phyloP scores from a whole-genome alignment of 2,797 vertebrate species.

The Karalla daura region DNA sequence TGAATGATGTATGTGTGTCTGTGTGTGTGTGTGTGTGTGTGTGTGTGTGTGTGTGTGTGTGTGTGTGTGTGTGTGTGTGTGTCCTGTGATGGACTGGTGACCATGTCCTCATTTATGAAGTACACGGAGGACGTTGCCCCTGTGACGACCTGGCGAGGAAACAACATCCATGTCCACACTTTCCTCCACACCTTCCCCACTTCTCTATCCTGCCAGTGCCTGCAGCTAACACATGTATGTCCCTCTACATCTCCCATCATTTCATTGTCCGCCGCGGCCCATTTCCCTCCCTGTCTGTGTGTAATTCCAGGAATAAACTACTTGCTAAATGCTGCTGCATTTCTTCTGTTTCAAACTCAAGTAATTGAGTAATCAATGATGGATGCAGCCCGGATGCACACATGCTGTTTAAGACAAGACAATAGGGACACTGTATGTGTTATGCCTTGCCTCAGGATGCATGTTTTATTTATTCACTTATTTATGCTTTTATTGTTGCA shows the following conservation, averaged over 20 bases:
- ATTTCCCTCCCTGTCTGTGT: slow-evolving; percentile 32
- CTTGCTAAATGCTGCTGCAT: slow-evolving; percentile 20
- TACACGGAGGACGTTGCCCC: slow-evolving; percentile 5
- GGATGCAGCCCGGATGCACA: slow-evolving; percentile 24
- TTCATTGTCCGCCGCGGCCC: slow-evolving; percentile 20
- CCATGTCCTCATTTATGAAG: slow-evolving; percentile 16
- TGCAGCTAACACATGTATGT: background rate
- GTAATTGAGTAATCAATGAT: slow-evolving; percentile 56
- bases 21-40: too few relatives aligned
- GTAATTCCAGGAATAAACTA: slow-evolving; percentile 51
- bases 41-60: too few relatives aligned
- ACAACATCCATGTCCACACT: background rate
- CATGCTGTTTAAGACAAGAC: slow-evolving; percentile 41
- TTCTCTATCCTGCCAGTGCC: background rate
- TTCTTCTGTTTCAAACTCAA: slow-evolving; percentile 38
- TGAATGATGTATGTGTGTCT: too few relatives aligned
- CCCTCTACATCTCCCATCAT: background rate
- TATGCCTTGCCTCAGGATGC: slow-evolving; percentile 25
- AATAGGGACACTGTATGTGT: slow-evolving; percentile 43
- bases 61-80: too few relatives aligned
- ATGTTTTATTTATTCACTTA: background rate
- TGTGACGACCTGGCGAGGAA: slow-evolving; percentile 5
- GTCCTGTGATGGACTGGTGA: too few relatives aligned
- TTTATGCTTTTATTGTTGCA: slow-evolving; percentile 18
- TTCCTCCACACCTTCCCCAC: slow-evolving; percentile 14